A percentile compares a stretch with the other conserved stretches of the same genome.
phyloP scores from a whole-genome alignment of 2,797 vertebrate genomes.

The Ceyx erithaca region DNA sequence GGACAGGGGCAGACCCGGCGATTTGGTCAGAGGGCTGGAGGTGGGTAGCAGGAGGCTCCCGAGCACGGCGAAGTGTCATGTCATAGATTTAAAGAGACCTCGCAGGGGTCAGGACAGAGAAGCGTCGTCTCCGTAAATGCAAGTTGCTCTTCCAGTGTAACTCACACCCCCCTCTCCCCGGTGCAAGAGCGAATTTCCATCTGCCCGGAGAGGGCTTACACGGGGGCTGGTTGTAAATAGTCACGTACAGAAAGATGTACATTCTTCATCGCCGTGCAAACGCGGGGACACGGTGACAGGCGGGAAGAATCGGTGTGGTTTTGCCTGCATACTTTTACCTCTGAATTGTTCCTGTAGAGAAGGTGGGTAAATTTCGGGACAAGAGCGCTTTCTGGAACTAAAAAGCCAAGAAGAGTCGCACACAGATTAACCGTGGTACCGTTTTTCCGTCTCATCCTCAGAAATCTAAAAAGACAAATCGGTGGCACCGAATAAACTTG shows the following conservation, averaged over 20 bases:
- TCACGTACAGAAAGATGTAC: background rate
- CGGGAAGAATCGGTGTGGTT: background rate
- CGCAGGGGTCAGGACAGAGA: background rate
- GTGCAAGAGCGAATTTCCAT: background rate
- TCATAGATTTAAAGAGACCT: background rate
- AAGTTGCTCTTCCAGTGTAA: background rate
- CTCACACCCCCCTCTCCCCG: background rate
- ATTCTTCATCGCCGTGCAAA: background rate
- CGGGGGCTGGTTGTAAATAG: background rate
- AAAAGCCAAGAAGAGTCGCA: background rate
- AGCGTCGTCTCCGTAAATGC: background rate
- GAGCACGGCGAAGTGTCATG: background rate
- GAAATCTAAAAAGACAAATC: background rate
- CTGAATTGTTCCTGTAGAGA: background rate
- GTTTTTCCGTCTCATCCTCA: background rate
- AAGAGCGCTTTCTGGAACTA: background rate
- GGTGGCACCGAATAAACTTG: background rate
- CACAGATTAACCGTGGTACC: background rate
- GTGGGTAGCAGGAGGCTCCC: background rate
- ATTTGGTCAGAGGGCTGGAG: background rate
- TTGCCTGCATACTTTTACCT: background rate
- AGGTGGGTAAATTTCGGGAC: background rate
- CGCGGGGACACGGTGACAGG: background rate
- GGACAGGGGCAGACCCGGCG: background rate
- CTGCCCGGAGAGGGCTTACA: background rate